Base-by-base conservation (phyloP, 2,888 invertebrate genomes). In the Aethes cnicana region DNA sequence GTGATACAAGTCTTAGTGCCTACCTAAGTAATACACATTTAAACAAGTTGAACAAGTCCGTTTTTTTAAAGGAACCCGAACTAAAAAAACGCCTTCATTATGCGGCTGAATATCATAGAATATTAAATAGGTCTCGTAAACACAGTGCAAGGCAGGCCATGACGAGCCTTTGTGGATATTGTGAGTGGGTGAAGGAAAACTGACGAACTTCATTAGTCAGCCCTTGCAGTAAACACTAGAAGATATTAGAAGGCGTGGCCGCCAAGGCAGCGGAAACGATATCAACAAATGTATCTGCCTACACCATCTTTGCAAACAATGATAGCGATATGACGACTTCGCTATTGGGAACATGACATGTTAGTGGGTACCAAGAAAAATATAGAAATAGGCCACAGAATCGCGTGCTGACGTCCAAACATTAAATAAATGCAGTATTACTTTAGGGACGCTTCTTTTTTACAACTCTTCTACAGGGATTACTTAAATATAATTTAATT, bases 101-200 rank as follows among this genome's bases (percentile, higher is more conserved):
- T n/a, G n/a, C n/a, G n/a, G n/a, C n/a, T n/a, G 30, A 7, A 4
- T 54, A 54, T 37, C 14, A 39, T 23, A 42, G 32, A 35, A 21
- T 43, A 39, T 46, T 41, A 32, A 32, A 30, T 52, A 52, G 50
- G 54, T 42, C 33, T 41, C 23, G 35, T 46, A 48, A 58, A 58
- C 56, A 58, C 54, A 55, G 54, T 56, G 58, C 55, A 61, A 66
- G 61, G 57, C 53, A 53, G 54, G 72, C 68, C 73, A 55, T 69
- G 71, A 69, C 72, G 55, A 69, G 55, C 70, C 72, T 68, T 62
- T 63, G 57, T 61, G 53, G 58, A 62, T 63, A 63, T 58, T 50
- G 61, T 59, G 66, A 71, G 68, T 69, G 66, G 58, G 49, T 41
- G 55, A 54, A 62, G 62, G 52, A 53, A 58, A 59, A 54, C 37